Conservation (phyloP, 2,888 invertebrate genomes). For the Celastrina argiolus region DNA sequence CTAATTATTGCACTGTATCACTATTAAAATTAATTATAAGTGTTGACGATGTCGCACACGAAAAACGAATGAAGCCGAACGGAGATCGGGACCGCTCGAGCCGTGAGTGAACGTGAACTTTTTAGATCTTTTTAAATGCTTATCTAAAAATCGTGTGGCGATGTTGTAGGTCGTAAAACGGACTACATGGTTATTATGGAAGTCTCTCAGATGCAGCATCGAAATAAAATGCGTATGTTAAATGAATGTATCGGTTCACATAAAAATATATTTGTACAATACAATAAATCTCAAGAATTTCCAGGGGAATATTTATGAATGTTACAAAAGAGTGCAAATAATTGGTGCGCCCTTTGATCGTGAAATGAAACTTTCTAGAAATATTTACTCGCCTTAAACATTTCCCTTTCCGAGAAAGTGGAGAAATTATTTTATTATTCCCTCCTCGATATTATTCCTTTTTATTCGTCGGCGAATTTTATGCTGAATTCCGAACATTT, state of each 20-base stretch:
- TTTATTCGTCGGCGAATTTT: not conserved
- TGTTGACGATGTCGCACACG: too few species aligned
- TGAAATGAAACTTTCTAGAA: slow-evolving; percentile 12
- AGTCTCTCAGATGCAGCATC: too few species aligned
- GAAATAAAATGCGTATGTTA: too few species aligned
- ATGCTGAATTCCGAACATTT: not conserved
- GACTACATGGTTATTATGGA: too few species aligned
- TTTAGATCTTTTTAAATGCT: too few species aligned
- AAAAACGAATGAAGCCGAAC: too few species aligned
- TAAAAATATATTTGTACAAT: not conserved
- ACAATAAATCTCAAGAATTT: not conserved
- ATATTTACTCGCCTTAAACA: slow-evolving; percentile 11
- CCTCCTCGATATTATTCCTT: not conserved
- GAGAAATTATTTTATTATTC: slow-evolving; percentile 10
- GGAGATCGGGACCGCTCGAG: too few species aligned
- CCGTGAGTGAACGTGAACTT: too few species aligned
- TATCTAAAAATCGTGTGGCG: too few species aligned
- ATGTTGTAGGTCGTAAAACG: too few species aligned
- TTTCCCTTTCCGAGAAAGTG: slow-evolving; percentile 10
- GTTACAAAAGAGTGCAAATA: slow-evolving; percentile 3
- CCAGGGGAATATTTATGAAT: not conserved
- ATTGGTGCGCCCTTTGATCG: slow-evolving; percentile 13
- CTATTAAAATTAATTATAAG: too few species aligned
- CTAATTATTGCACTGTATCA: too few species aligned
- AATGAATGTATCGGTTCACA: not conserved